phyloP scores from a whole-genome alignment of 2,113 vertebrate genomes.

The Bungarus multicinctus region DNA sequence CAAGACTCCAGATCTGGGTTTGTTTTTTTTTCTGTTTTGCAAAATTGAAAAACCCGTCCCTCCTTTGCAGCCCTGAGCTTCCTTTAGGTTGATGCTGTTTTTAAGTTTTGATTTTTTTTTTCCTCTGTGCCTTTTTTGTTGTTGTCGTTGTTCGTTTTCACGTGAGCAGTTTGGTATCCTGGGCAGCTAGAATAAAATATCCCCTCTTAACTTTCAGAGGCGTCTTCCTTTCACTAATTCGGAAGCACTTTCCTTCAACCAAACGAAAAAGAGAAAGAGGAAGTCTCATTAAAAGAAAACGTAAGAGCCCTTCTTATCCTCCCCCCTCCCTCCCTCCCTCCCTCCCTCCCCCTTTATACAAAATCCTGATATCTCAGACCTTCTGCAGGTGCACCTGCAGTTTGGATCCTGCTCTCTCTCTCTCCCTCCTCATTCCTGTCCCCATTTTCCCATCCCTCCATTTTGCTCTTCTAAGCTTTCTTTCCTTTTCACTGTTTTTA shows the following conservation, averaged over 20 bases:
- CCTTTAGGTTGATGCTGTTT: neutral
- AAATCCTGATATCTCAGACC: constrained; percentile 10
- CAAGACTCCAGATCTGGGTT: neutral
- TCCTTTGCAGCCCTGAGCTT: neutral
- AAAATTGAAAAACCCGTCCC: neutral
- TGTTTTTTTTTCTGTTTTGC: neutral
- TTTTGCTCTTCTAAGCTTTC: constrained; percentile 16
- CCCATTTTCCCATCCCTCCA: neutral
- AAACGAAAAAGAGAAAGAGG: constrained; percentile 90
- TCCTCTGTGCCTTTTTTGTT: neutral
- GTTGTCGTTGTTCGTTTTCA: neutral
- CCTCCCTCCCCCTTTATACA: constrained; percentile 36
- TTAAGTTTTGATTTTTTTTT: neutral
- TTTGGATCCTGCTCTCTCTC: neutral
- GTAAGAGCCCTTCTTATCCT: constrained; percentile 73
- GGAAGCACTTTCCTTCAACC: constrained; percentile 95
- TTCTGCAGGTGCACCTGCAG: constrained; percentile 8
- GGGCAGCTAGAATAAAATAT: constrained; percentile 45
- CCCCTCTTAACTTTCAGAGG: constrained; percentile 77
- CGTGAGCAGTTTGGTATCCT: constrained; percentile 13
- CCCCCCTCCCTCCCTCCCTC: neutral
- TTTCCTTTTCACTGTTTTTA: constrained; percentile 18
- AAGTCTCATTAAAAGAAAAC: constrained; percentile 86
- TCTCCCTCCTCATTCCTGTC: neutral
- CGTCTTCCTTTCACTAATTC: constrained; percentile 94